Evolutionary conservation across 2,888 invertebrate genomes (phyloP), one percentile per base, ranked within the genome.

Genomic region (Eupeodes latifasciatus): DNA sequence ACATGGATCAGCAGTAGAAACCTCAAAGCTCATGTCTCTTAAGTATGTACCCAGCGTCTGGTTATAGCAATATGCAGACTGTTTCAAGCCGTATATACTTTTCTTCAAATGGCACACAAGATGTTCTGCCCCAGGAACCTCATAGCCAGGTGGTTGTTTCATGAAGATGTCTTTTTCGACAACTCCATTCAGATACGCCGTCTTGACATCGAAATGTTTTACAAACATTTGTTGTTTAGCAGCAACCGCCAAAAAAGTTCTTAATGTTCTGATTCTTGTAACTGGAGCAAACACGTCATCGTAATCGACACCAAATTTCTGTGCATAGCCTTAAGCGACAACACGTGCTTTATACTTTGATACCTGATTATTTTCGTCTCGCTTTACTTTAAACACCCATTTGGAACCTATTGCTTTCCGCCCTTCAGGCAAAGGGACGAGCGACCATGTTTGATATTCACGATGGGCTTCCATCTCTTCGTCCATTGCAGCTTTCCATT

Each of bases 261-360:
- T 62, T 44, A 40, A 44, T 3, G 40, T n/a, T 62, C 44, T 62
- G 40, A 62, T 62, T 62, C 19, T 19, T 19, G 19, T 19, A 19
- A 19, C 1, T 19, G 19, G 19, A 19, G 19, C 19, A 19, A 19
- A 62, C 62, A 62, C 40, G 4, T 81, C 61, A 55, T 81, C 81
- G 40, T 76, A 76, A 27, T 81, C 81, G 2, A 19, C 40, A 36
- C 75, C 67, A n/a, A 36, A 81, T 47, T 75, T 74, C 40, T 81
- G 81, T 14, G 66, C 6, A 36, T 49, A 81, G 6, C 75, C 81
- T 36, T 75, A 75, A 4, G 81, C 81, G 10, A 81, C 81, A 1
- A 81, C 5, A 4, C 69, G 19, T 0, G 81, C 81, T 69, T 81
- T 76, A 19, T 19, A 19, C 19, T 19, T 19, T 19, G 19, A 19